phyloP scores from a whole-genome alignment of 1,140 invertebrate genomes.

The Musca vetustissima region DNA sequence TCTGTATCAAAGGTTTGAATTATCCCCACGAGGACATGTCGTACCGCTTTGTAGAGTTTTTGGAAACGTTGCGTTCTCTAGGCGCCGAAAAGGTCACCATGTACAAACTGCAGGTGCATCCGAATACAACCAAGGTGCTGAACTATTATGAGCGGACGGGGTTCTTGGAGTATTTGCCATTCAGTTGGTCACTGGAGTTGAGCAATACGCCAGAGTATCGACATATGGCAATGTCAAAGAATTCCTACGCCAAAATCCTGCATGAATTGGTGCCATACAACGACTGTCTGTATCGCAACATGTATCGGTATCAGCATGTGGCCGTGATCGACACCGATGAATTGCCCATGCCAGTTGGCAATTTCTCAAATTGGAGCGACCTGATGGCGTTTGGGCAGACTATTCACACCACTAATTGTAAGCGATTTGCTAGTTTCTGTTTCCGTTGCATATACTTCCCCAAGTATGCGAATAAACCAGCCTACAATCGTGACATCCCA shows the following conservation, averaged over 20 bases:
- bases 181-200: slow-evolving; percentile 75
- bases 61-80: slow-evolving; percentile 81
- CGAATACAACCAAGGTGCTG: slow-evolving; percentile 85
- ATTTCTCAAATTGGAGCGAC: slow-evolving; percentile 57
- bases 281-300: slow-evolving; percentile 77
- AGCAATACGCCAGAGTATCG: slow-evolving; percentile 63
- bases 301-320: slow-evolving; percentile 77
- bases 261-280: slow-evolving; percentile 84
- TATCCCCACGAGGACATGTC: slow-evolving; percentile 88
- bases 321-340: slow-evolving; percentile 77
- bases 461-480: background rate
- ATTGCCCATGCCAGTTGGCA: slow-evolving; percentile 65
- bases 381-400: slow-evolving; percentile 28
- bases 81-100: slow-evolving; percentile 90
- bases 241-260: slow-evolving; percentile 48
- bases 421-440: slow-evolving; percentile 33
- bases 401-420: slow-evolving; percentile 21
- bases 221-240: slow-evolving; percentile 56
- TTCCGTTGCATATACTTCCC: slow-evolving; percentile 41
- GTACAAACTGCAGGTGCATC: slow-evolving; percentile 86
- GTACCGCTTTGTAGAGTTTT: slow-evolving; percentile 87
- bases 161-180: slow-evolving; percentile 66
- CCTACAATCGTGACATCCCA: slow-evolving; percentile 29
- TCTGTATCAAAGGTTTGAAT: slow-evolving; percentile 91
- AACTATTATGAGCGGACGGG: slow-evolving; percentile 41